Percentiles rank a stretch among this genome's conserved stretches.
Conservation (phyloP, 2,888 invertebrate species). For the Drosophila subquinaria region DNA sequence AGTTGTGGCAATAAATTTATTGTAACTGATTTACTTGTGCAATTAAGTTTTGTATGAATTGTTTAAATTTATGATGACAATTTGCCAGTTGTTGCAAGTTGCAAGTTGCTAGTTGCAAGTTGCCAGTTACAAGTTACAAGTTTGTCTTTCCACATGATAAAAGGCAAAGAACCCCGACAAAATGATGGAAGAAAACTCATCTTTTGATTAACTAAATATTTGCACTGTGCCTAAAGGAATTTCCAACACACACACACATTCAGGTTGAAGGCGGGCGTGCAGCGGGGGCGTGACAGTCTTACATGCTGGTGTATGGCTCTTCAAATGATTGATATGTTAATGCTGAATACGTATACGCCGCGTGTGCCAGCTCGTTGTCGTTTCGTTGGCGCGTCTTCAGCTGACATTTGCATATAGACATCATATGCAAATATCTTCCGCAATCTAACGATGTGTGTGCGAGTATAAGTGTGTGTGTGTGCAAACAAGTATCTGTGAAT, state of each 20-base stretch:
- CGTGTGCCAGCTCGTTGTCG: constrained; percentile 39
- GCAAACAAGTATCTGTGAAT: constrained; percentile 73
- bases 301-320: constrained; percentile 33
- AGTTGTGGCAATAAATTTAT: constrained; percentile 78
- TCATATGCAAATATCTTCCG: constrained; percentile 79
- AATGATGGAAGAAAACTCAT: constrained; percentile 52
- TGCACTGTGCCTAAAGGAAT: constrained; percentile 44
- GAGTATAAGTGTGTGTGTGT: constrained; percentile 16
- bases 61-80: constrained; percentile 54
- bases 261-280: not conserved
- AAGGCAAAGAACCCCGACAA: constrained; percentile 31
- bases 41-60: constrained; percentile 71
- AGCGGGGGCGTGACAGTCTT: not conserved
- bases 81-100: constrained; percentile 49
- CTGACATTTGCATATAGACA: constrained; percentile 79
- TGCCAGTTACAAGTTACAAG: constrained; percentile 4
- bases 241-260: constrained; percentile 12
- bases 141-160: constrained; percentile 15
- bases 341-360: constrained; percentile 64
- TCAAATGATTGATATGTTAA: constrained; percentile 79
- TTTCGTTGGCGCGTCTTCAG: constrained; percentile 14
- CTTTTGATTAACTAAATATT: constrained; percentile 67
- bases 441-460: constrained; percentile 62
- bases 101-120: constrained; percentile 31
- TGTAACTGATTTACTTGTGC: constrained; percentile 53